Evolutionary conservation across 2,797 vertebrate species (phyloP), one percentile per base, ranked within the genome.

Genomic region (Pampus argenteus): DNA sequence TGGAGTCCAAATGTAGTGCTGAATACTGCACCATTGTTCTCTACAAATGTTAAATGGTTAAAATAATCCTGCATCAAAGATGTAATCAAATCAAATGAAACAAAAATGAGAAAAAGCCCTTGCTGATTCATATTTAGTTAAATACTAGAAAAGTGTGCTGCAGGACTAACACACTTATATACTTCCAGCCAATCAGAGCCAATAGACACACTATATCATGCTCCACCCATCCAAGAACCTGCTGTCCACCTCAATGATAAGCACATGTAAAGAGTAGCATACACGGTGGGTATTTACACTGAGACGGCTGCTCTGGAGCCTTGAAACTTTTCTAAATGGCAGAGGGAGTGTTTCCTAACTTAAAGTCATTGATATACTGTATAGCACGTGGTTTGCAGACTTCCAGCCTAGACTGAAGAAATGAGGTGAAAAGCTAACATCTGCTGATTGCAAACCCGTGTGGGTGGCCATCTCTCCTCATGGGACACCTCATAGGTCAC

Each of bases 351-450:
- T 68, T 65, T 15, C 55, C 45, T 11, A 63, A 61, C 23, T 3
- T 20, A 8, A 56, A 6, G 10, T 40, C 22, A 17, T 22, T 5
- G 15, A 42, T 20, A n/a, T 38, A 9, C n/a, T n/a, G n/a, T 26
- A 36, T 44, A 40, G 42, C 25, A 40, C 20, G 1, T n/a, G 14
- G 3, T 47, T 45, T 31, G 15, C 3, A 28, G 42, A 66, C 34
- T 56, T 75, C 18, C 51, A 55, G 50, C 25, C n/a, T 28, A 51
- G 38, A 57, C 38, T 65, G 55, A 54, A n/a, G 63, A 79, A 79
- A 79, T 36, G 0, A 69, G 72, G 61, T 29, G 36, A 73, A 25
- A 57, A 52, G 67, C 31, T 2, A 8, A 2, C 26, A 44, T 6
- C n/a, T 63, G 49, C 14, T n/a, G 47, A 36, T 2, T 13, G 34